Percentiles rank a stretch among this genome's conserved stretches.
Evolutionary conservation across 2,113 vertebrate genomes (phyloP).

Genomic region (Lamprologus speciosus): DNA sequence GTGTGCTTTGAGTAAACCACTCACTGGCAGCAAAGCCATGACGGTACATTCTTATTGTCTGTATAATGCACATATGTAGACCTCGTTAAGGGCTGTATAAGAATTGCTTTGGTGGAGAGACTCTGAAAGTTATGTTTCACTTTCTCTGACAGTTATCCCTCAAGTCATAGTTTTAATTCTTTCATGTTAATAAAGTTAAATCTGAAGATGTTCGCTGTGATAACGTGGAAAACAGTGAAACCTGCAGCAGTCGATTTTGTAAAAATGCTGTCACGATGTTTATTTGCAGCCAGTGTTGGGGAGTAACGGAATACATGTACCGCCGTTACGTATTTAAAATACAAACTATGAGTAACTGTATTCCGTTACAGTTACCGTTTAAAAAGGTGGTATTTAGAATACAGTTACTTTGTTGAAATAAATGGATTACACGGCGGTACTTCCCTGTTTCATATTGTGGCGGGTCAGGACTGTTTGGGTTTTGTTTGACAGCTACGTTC

Average conservation of each 20-base stretch:
- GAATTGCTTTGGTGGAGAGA: not conserved
- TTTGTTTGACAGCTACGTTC: too few species aligned
- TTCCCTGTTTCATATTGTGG: too few species aligned
- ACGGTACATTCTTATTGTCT: not conserved
- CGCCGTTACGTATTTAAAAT: too few species aligned
- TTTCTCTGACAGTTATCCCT: rapidly evolving
- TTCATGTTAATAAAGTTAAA: not conserved
- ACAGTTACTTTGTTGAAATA: too few species aligned
- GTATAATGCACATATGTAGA: not conserved
- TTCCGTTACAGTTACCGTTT: too few species aligned
- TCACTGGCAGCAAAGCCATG: not conserved
- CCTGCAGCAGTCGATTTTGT: not conserved
- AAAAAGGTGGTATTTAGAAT: too few species aligned
- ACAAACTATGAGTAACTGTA: too few species aligned
- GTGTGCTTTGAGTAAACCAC: not conserved
- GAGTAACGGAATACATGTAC: too few species aligned
- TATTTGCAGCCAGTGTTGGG: not conserved
- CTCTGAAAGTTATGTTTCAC: not conserved
- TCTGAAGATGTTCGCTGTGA: not conserved
- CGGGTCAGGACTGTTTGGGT: too few species aligned
- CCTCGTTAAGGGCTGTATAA: not conserved
- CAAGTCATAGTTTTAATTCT: rapidly evolving
- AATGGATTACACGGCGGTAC: too few species aligned
- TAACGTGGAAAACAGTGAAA: not conserved
- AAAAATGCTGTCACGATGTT: not conserved